A percentile compares a stretch with the other conserved stretches of the same genome.
Conservation (phyloP, 1,140 invertebrate genomes). For the Melanaphis sacchari region DNA sequence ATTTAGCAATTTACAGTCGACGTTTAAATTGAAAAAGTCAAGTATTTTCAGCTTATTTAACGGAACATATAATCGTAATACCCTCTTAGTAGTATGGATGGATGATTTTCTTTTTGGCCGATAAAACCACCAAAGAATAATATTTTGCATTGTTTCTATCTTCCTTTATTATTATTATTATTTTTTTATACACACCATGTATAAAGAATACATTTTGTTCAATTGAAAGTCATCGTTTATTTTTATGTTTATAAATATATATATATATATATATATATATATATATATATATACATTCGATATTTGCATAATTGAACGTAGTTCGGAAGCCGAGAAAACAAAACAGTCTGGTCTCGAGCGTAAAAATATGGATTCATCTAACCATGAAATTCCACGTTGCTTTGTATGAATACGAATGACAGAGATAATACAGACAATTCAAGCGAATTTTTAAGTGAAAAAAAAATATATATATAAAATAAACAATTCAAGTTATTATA, state of each 20-base stretch:
- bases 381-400: constrained; percentile 4
- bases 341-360: constrained; percentile 30
- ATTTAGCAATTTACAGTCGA: constrained; percentile 48
- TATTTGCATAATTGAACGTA: constrained; percentile 54
- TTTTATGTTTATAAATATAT: constrained; percentile 22
- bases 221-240: constrained; percentile 46
- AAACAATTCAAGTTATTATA: not conserved
- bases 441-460: not conserved
- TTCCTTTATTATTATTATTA: constrained; percentile 21
- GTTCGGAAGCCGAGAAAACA: not conserved
- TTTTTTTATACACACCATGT: not conserved
- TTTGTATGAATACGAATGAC: constrained; percentile 36
- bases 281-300: not conserved
- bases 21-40: constrained; percentile 36
- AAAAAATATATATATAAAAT: not conserved
- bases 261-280: not conserved
- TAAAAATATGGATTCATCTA: constrained; percentile 38
- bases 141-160: constrained; percentile 41
- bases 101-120: constrained; percentile 42
- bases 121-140: constrained; percentile 33
- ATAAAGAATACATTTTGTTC: constrained; percentile 26
- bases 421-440: not conserved
- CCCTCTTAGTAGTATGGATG: not conserved
- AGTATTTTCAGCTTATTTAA: constrained; percentile 23
- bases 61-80: constrained; percentile 40